These are phyloP conservation scores for Miichthys miiuy DNA, from an alignment of 2,797 vertebrate genomes.

Conservation along the genomic window DNA sequence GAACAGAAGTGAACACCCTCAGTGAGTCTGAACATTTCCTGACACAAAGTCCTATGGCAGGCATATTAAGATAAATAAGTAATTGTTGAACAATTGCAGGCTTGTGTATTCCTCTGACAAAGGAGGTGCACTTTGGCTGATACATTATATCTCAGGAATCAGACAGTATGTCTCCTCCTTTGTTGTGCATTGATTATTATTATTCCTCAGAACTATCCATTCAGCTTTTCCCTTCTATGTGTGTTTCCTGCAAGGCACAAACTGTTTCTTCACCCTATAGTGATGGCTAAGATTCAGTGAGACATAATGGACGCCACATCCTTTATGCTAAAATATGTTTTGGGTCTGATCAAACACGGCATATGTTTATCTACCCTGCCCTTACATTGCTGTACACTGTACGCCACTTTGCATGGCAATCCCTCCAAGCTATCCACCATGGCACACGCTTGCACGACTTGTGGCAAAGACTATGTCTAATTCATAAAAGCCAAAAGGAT, in stretches of 20 bases:
- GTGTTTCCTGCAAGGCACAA: conserved; percentile 42
- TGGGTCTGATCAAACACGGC: conserved; percentile 77
- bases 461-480: conserved; percentile 86
- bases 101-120: conserved; percentile 68
- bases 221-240: conserved; percentile 34
- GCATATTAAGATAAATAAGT: conserved; percentile 74
- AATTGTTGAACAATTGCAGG: conserved; percentile 69
- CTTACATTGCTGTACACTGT: conserved; percentile 72
- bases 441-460: conserved; percentile 65
- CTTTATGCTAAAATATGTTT: conserved; percentile 73
- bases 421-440: conserved; percentile 80
- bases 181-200: conserved; percentile 63
- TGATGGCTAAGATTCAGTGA: conserved; percentile 34
- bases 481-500: conserved; percentile 91
- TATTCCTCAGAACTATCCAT: conserved; percentile 54
- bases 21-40: conserved; percentile 68
- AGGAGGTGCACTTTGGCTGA: conserved; percentile 77
- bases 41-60: conserved; percentile 65
- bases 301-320: conserved; percentile 62
- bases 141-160: conserved; percentile 65
- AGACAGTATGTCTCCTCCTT: conserved; percentile 73
- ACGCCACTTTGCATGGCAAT: conserved; percentile 78
- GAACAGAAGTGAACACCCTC: conserved; percentile 59
- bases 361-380: conserved; percentile 85
- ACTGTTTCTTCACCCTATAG: conserved; percentile 14